A percentile compares a stretch with the other conserved stretches of the same genome.
Conservation (phyloP, 2,888 invertebrate genomes). For the Tupiocoris notatus region DNA sequence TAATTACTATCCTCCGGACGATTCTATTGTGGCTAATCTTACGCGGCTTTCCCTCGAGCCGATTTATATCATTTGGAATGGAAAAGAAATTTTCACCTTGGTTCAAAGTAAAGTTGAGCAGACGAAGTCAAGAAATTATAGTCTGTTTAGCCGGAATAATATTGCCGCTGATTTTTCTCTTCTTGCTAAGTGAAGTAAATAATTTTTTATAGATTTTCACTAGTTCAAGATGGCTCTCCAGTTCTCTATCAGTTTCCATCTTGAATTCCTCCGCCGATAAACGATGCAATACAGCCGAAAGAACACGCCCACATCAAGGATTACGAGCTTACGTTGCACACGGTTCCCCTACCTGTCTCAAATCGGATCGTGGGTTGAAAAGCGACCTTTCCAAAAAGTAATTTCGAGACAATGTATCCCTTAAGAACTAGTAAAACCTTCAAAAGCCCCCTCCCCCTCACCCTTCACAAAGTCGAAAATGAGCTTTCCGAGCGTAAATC, state of each 20-base stretch:
- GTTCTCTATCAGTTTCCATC: background rate
- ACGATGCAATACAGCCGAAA: background rate
- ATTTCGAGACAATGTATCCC: background rate
- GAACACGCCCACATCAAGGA: background rate
- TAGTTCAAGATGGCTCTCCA: too few relatives aligned
- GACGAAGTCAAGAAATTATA: too few relatives aligned
- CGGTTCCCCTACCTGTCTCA: background rate
- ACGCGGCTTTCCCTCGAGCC: background rate
- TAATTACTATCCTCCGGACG: background rate
- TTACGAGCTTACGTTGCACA: background rate
- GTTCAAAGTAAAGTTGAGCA: too few relatives aligned
- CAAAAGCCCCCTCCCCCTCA: slow-evolving; percentile 11
- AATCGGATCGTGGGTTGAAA: background rate
- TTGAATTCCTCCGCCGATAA: background rate
- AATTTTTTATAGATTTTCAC: too few relatives aligned
- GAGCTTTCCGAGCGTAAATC: slow-evolving; percentile 40
- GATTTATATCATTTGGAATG: too few relatives aligned
- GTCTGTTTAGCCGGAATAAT: too few relatives aligned
- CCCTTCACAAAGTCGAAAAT: slow-evolving; percentile 18
- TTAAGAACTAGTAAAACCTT: background rate
- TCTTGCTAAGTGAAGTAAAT: too few relatives aligned
- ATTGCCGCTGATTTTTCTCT: too few relatives aligned
- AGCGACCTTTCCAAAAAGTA: background rate
- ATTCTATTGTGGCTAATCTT: too few relatives aligned
- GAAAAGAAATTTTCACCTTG: too few relatives aligned